phyloP scores from a whole-genome alignment of 2,113 vertebrate genomes.

The Pogona vitticeps region DNA sequence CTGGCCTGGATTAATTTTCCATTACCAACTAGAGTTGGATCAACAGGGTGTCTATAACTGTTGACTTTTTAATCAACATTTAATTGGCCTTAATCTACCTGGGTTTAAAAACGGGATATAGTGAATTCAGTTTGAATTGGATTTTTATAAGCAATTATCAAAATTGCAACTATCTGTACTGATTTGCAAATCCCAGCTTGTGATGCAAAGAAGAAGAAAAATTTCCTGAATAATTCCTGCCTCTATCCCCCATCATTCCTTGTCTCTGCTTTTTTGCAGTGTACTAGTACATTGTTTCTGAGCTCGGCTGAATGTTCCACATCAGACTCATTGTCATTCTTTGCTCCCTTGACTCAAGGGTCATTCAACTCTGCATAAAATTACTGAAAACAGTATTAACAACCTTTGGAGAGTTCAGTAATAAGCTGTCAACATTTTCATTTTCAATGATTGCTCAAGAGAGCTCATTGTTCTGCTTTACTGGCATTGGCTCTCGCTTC shows the following conservation, averaged over 20 bases:
- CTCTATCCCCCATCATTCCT: background rate
- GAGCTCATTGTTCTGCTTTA: constrained; percentile 53
- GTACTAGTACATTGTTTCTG: background rate
- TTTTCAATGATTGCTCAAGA: constrained; percentile 50
- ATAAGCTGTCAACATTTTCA: constrained; percentile 55
- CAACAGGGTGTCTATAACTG: too few species aligned
- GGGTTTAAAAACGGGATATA: background rate
- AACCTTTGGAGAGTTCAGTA: constrained; percentile 47
- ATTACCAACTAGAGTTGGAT: too few species aligned
- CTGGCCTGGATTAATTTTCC: too few species aligned
- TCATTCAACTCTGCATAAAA: constrained; percentile 46
- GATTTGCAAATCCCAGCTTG: background rate
- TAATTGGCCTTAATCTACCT: too few species aligned
- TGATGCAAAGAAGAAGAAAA: background rate
- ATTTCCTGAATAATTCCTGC: background rate
- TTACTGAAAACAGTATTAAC: constrained; percentile 41
- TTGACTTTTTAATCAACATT: too few species aligned
- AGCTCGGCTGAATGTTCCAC: constrained; percentile 1
- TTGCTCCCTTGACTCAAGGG: constrained; percentile 23
- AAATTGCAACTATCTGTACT: background rate
- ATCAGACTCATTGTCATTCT: background rate
- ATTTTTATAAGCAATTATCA: background rate
- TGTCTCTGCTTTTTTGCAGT: background rate
- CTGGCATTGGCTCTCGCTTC: constrained; percentile 43
- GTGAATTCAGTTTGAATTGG: background rate